Base-by-base conservation (phyloP, 2,888 invertebrate species). In the Cheilosia vernalis region DNA sequence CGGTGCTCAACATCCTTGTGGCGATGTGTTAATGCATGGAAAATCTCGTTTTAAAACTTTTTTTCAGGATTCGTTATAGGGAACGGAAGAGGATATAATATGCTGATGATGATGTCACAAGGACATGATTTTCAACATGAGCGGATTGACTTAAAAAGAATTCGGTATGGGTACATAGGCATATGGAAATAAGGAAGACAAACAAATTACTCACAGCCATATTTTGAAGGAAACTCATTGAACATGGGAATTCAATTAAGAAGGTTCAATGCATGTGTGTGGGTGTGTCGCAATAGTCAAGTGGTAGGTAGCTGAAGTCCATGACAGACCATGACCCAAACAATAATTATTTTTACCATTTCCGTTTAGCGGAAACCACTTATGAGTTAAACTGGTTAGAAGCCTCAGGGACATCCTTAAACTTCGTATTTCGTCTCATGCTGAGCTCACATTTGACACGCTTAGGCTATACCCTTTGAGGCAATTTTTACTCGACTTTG, bases 71-170 rank as follows among this genome's bases (percentile, higher is more conserved):
- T 56, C 21, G 17, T 67, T 27, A 40, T 40, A n/a, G 53, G 42
- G 44, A 27, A 47, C 21, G 70, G 21, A n/a, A 4, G 47, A 13
- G n/a, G 24, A 17, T 21, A 15, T 44, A 30, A 1, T 21, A 24
- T 27, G 53, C 44, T 56, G 47, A 47, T 64, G 66, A 47, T 61
- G 77, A 77, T 77, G 77, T 69, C 77, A 77, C 60, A 69, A 61
- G 61, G 67, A 77, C 53, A 61, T 77, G 67, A 60, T 60, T 77
- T 77, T 77, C 67, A 77, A 33, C 67, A 33, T 61, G 67, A 67
- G 42, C 9, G 61, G 60, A 61, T 61, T 61, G 44, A 67, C 69
- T 61, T 60, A 77, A 76, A 60, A 51, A 19, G 30, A 56, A 21
- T 53, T 7, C 47, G 30, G 4, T 24, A 19, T 7, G 9, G 5